A percentile compares a stretch with the other conserved stretches of the same genome.
These are phyloP conservation scores for Silurus lanzhouensis DNA, from an alignment of 2,797 vertebrate species.

Conservation along the genomic window DNA sequence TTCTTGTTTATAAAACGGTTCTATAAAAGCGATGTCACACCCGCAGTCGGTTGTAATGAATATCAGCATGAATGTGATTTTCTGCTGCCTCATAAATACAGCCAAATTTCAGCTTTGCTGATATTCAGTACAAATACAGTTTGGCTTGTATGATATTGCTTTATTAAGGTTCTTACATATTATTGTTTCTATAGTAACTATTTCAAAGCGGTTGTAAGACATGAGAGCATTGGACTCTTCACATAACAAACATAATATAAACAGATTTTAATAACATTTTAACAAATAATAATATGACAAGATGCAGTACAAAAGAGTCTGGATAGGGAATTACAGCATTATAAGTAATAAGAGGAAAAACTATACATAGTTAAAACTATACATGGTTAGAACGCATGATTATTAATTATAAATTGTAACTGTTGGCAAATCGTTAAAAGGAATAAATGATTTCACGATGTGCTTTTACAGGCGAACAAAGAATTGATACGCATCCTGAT, in stretches of 20 bases:
- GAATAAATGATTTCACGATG: neutral
- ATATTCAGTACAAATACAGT: neutral
- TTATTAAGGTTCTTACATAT: neutral
- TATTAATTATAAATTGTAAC: neutral
- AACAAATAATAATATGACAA: neutral
- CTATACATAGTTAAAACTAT: neutral
- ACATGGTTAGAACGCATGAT: neutral
- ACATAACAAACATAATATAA: neutral
- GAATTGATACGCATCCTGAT: neutral
- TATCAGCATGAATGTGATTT: no score
- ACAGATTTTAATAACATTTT: neutral
- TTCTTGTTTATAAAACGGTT: no score
- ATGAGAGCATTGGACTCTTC: neutral
- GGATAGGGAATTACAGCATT: neutral
- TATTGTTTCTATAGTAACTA: constrained; percentile 7
- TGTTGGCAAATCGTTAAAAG: neutral
- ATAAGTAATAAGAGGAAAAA: neutral
- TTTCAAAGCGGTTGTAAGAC: neutral
- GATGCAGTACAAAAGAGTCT: neutral
- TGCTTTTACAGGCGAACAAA: neutral
- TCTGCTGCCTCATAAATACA: no score
- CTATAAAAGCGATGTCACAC: no score
- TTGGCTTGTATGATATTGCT: neutral
- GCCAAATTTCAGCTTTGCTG: no score
- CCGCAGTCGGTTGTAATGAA: no score